Evolutionary conservation across 37 sponge, comb jelly and placozoan species (phyloP).

Genomic region (Beroe forskalii): DNA sequence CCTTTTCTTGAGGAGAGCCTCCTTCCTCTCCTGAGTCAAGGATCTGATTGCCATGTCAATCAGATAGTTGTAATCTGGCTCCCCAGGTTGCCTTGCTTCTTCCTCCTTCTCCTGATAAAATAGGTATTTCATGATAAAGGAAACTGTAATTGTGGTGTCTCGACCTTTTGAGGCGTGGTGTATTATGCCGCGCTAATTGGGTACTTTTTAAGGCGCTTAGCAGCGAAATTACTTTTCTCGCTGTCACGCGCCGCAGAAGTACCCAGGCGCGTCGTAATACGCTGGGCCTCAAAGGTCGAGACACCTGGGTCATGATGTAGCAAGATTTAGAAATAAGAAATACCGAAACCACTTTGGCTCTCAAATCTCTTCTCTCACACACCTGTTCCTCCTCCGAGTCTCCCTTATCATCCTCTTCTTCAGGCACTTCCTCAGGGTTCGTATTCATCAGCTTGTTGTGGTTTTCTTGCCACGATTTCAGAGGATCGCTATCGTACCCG

Average conservation of each 20-base stretch:
- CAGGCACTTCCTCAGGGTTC: constrained; percentile 48
- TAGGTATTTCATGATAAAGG: too few species aligned
- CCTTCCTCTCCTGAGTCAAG: constrained; percentile 84
- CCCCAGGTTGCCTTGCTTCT: background rate
- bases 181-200: too few species aligned
- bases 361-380: constrained; percentile 38
- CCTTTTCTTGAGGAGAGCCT: constrained; percentile 80
- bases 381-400: constrained; percentile 64
- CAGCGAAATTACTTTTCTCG: too few species aligned
- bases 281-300: too few species aligned
- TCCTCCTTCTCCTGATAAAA: constrained; percentile 61
- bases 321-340: too few species aligned
- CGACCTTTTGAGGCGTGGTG: too few species aligned
- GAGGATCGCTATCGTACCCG: constrained; percentile 85
- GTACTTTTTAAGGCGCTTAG: too few species aligned
- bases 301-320: too few species aligned
- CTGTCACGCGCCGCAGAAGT: too few species aligned
- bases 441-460: constrained; percentile 44
- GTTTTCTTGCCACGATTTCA: constrained; percentile 79
- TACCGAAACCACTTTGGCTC: too few species aligned
- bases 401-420: constrained; percentile 30
- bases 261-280: too few species aligned
- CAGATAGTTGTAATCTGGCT: constrained; percentile 87
- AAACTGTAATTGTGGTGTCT: too few species aligned
- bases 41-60: constrained; percentile 84